Conservation (phyloP, 2,113 vertebrate species). For the Capreolus pygargus region DNA sequence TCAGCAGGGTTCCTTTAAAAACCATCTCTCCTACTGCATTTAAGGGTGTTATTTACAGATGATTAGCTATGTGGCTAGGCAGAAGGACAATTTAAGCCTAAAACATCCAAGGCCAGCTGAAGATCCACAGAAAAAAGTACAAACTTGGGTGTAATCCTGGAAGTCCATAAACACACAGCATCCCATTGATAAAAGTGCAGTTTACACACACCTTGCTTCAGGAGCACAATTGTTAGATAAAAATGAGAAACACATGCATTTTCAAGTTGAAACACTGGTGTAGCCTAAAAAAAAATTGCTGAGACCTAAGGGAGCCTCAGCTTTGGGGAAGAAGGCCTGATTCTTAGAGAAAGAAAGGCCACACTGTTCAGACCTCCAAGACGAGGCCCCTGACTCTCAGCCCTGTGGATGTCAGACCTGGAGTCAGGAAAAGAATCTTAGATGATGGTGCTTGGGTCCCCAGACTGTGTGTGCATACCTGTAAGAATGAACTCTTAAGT, state of each 20-base stretch:
- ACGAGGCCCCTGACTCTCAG: neutral
- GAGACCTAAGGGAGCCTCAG: neutral
- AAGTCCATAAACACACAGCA: neutral
- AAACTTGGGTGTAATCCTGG: neutral
- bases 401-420: accelerated
- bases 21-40: neutral
- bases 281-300: neutral
- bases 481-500: neutral
- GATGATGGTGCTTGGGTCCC: neutral
- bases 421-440: neutral
- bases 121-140: neutral
- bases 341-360: neutral
- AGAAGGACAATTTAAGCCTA: neutral
- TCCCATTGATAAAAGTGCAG: neutral
- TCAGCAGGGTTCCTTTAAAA: constrained; percentile 51
- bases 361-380: neutral
- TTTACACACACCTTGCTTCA: neutral
- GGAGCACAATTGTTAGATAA: neutral
- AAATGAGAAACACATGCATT: neutral
- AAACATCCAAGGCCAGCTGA: constrained; percentile 26
- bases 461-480: neutral
- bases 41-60: constrained; percentile 49
- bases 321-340: neutral
- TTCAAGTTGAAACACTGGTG: neutral
- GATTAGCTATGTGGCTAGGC: constrained; percentile 37